Percentiles rank a stretch among this genome's conserved stretches.
Conservation (phyloP, 2,888 invertebrate genomes). For the Ophioninae sp. region DNA sequence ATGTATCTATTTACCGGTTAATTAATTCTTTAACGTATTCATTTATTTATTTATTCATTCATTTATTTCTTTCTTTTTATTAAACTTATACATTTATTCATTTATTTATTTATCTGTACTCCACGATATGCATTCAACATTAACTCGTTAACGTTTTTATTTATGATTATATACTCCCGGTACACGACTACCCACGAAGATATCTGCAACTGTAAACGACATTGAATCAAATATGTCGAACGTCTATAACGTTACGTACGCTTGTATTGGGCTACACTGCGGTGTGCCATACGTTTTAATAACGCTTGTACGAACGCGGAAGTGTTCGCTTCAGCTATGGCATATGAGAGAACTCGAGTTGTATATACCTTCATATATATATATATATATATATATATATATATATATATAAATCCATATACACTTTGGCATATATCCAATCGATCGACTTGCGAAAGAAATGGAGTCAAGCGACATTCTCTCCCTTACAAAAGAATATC, state of each 20-base stretch:
- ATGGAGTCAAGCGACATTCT: constrained; percentile 69
- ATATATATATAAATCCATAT: background rate
- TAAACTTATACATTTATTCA: background rate
- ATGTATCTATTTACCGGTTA: too few relatives aligned
- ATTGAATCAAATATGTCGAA: constrained; percentile 19
- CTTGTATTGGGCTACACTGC: background rate
- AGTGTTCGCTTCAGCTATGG: constrained; percentile 67
- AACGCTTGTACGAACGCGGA: constrained; percentile 69
- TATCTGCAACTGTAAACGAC: background rate
- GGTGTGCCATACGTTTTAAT: constrained; percentile 58
- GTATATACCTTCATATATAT: constrained; percentile 15
- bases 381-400: constrained; percentile 5
- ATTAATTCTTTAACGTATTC: too few relatives aligned
- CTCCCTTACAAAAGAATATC: constrained; percentile 54
- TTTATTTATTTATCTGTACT: background rate
- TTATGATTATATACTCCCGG: constrained; percentile 7
- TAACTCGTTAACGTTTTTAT: background rate
- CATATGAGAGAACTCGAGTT: constrained; percentile 57
- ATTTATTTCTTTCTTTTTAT: too few relatives aligned
- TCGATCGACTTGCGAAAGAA: constrained; percentile 69
- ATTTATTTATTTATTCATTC: too few relatives aligned
- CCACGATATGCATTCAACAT: background rate
- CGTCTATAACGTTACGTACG: background rate
- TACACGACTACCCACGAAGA: background rate
- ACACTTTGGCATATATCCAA: constrained; percentile 52